A percentile compares a stretch with the other conserved stretches of the same genome.
phyloP scores from a whole-genome alignment of 2,113 vertebrate genomes.

The Hemiscyllium ocellatum region DNA sequence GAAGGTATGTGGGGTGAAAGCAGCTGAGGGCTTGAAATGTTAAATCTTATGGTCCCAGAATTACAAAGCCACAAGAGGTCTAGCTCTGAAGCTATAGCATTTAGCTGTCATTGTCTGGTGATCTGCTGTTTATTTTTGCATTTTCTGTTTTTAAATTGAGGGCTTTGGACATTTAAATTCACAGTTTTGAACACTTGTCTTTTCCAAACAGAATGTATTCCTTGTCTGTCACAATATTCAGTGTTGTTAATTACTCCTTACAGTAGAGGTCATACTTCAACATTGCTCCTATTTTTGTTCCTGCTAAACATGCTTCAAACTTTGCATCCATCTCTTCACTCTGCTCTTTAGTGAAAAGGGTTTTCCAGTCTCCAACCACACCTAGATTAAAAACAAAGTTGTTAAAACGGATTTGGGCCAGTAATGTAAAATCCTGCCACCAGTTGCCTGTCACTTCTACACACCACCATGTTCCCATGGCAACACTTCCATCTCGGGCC shows the following conservation, averaged over 20 bases:
- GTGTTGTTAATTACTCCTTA: constrained; percentile 22
- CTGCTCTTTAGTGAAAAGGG: constrained; percentile 56
- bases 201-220: neutral
- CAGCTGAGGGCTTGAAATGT: neutral
- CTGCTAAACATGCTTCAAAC: constrained; percentile 56
- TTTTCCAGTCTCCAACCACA: constrained; percentile 60
- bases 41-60: neutral
- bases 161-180: neutral
- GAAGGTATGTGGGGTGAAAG: neutral
- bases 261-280: constrained; percentile 56
- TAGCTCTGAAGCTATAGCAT: neutral
- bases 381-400: constrained; percentile 44
- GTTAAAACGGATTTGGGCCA: neutral
- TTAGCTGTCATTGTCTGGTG: neutral
- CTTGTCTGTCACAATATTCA: neutral
- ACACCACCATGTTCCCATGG: too few species aligned
- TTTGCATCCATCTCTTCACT: constrained; percentile 62
- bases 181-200: neutral
- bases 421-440: neutral
- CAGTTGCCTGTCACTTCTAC: too few species aligned
- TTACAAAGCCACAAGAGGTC: neutral
- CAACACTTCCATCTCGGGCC: too few species aligned
- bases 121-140: neutral
- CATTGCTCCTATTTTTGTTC: constrained; percentile 52
- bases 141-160: neutral